Percentiles rank a stretch among this genome's conserved stretches.
Evolutionary conservation across 2,797 vertebrate genomes (phyloP).

Genomic region (Perdix hodgsoniae): DNA sequence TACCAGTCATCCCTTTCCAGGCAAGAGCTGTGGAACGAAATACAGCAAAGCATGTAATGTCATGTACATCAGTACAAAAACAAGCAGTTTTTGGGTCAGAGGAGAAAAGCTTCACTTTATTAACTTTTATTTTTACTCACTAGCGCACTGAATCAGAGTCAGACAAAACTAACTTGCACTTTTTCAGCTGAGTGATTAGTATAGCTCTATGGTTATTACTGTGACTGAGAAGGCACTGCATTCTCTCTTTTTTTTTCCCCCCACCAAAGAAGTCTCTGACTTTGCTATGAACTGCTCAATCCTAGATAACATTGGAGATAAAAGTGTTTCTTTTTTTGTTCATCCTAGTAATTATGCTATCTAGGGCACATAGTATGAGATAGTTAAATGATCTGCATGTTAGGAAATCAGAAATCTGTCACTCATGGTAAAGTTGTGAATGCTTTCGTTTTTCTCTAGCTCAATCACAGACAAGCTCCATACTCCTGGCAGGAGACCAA

Average conservation of each 20-base stretch:
- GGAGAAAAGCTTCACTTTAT: background rate
- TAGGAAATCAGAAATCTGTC: background rate
- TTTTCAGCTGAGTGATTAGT: background rate
- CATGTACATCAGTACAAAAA: background rate
- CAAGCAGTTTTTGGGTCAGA: background rate
- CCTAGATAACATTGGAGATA: background rate
- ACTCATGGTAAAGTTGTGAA: background rate
- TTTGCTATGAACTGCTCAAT: background rate
- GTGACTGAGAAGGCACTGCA: background rate
- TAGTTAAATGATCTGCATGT: background rate
- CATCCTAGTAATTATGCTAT: background rate
- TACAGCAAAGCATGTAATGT: constrained; percentile 15
- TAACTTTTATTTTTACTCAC: background rate
- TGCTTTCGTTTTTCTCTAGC: background rate
- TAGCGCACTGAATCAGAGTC: background rate
- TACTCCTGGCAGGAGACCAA: background rate
- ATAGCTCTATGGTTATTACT: background rate
- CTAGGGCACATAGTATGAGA: background rate
- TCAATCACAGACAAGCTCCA: background rate
- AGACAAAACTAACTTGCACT: background rate
- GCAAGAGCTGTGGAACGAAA: constrained; percentile 85
- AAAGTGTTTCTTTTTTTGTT: background rate
- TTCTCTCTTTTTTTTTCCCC: background rate
- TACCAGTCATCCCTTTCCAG: constrained; percentile 96
- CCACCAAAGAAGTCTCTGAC: background rate